Evolutionary conservation across 2,113 vertebrate genomes (phyloP).

Genomic region (Bubo scandiacus): DNA sequence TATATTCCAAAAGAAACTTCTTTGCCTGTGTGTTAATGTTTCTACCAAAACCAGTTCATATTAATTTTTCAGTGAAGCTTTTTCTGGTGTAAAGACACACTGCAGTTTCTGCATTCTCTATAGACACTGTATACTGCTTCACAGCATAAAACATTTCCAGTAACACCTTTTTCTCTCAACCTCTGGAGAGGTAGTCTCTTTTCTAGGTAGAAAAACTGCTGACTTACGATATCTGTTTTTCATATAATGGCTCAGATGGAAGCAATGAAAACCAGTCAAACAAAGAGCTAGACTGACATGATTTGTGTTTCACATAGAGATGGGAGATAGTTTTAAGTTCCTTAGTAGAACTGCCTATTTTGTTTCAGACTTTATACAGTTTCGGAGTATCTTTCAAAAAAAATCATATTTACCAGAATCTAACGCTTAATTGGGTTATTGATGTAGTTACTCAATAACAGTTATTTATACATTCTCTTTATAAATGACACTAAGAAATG

Average conservation of each 20-base stretch:
- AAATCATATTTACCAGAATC: not conserved
- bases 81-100: not conserved
- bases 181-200: not conserved
- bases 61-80: not conserved
- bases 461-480: not conserved
- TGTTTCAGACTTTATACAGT: not conserved
- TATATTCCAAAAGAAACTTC: not conserved
- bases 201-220: not conserved
- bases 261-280: not conserved
- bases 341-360: not conserved
- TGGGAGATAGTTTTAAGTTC: not conserved
- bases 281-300: not conserved
- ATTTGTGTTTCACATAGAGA: not conserved
- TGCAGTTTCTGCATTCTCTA: not conserved
- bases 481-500: not conserved
- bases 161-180: not conserved
- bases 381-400: not conserved
- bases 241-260: not conserved
- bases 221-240: not conserved
- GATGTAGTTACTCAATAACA: not conserved
- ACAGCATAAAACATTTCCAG: not conserved
- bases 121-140: not conserved
- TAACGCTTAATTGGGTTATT: not conserved
- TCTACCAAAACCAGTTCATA: not conserved
- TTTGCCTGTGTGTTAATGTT: not conserved